phyloP scores from a whole-genome alignment of 2,888 invertebrate species.

The Anthophora plumipes region DNA sequence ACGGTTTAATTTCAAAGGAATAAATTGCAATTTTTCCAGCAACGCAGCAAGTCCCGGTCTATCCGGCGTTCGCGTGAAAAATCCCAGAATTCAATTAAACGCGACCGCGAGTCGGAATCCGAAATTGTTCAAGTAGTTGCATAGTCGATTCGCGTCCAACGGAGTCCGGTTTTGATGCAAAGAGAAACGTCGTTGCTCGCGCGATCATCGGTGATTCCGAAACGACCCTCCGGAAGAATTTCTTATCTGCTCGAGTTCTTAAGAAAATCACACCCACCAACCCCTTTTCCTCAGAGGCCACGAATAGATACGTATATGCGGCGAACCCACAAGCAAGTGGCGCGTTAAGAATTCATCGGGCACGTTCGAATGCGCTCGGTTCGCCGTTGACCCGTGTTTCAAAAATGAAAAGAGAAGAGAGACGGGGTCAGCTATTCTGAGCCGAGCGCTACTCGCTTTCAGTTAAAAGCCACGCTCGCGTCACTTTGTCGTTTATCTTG shows the following conservation, averaged over 20 bases:
- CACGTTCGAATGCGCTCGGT: background rate
- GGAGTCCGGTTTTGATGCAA: no score
- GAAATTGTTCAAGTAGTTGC: no score
- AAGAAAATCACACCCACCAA: background rate
- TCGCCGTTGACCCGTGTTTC: background rate
- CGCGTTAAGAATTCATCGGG: constrained; percentile 4
- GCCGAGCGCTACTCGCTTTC: background rate
- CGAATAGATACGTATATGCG: background rate
- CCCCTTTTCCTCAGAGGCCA: no score
- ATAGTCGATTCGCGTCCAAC: no score
- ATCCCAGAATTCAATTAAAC: constrained; percentile 73
- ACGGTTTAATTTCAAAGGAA: constrained; percentile 73
- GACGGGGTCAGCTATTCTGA: constrained; percentile 13
- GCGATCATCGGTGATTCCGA: no score
- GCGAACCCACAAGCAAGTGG: background rate
- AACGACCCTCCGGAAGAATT: no score
- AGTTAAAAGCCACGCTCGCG: background rate
- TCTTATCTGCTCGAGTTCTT: no score
- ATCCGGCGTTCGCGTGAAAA: constrained; percentile 30
- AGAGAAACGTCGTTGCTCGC: no score
- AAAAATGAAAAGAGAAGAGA: background rate
- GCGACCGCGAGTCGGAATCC: constrained; percentile 45
- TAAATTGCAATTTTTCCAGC: constrained; percentile 76
- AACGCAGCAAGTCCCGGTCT: constrained; percentile 53
- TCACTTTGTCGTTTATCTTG: background rate